Evolutionary conservation across 2,888 invertebrate species (phyloP), one percentile per base, ranked within the genome.

Genomic region (Prosopocoilus inquinatus): DNA sequence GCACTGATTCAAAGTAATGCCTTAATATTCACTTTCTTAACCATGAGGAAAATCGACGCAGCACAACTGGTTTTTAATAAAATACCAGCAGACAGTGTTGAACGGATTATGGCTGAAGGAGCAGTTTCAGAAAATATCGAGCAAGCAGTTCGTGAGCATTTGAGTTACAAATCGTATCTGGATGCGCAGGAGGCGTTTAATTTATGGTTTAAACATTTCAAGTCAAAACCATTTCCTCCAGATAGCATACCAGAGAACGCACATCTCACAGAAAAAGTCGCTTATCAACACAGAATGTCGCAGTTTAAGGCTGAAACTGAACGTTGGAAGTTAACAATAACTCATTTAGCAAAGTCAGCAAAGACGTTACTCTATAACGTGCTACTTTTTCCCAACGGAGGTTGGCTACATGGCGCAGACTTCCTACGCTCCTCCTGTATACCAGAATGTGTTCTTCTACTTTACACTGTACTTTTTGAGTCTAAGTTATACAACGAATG

Each of bases 1-100:
- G 88, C 91, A 8, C 72, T 96, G 15, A 87, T 87, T 82, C 88
- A 96, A 71, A 87, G 91, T n/a, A 96, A 96, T 80, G 87, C 91
- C 11, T 83, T 96, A 72, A 89, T 95, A 68, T 85, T 94, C 57
- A 85, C 84, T 54, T 96, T 95, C 74, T 80, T 96, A 58, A 89
- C 88, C 1, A 82, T 89, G 65, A 85, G 87, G 28, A 96, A 94
- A 75, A 79, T 91, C 48, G 89, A 90, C 70, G 93, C 93, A 55
- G 92, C 94, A 15, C 83, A 89, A 46, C 80, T 85, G 58, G 88
- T 91, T 49, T 86, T 91, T 65, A 80, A 82, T 58, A 89, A 90
- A 81, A 80, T 91, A 12, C 90, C 90, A 0, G 54, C 73, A 0
- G 85, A 89, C 73, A 80, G 86, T 0, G 80, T 89, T 8, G 82